Base-by-base conservation (phyloP, 1,140 invertebrate genomes). In the Drosophila simulans region DNA sequence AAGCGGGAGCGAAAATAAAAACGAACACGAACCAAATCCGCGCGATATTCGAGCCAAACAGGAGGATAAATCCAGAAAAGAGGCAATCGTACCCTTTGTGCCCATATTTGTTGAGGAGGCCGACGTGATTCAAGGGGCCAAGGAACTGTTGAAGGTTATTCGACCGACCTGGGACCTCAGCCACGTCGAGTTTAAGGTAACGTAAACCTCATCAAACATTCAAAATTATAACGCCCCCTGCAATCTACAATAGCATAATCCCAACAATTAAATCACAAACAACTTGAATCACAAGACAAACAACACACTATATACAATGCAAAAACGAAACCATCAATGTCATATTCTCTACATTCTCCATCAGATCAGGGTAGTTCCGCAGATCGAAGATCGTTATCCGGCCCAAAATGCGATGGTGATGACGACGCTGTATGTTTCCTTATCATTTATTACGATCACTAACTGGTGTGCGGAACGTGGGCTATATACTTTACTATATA, bases 121-220 rank as follows among this genome's bases (percentile, higher is more conserved):
- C 86, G 86, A 94, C 77, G 92, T 94, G 66, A 92, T 93, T 37
- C 84, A 92, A 68, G 94, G 93, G 76, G 94, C 93, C 53, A 93
- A 91, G 72, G 88, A 93, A 76, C 80, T 94, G 79, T 91, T 94
- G 71, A 93, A 93, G 77, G 92, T 81, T 40, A 93, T 94, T 59
- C 93, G 94, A 72, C 93, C 93, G 48, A 76, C 86, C n/a, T 94
- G 94, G 94, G 88, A 93, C 39, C 71, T 92, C 43, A 91, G 92
- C 78, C 88, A 93, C 70, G 77, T 94, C 54, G 79, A 93, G 68
- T 93, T 93, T 73, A 94, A 94, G 93, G 94, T 94, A 91, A 82
- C 42, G 60, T 86, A 81, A 57, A 57, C 12, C 8, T 20, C 64
- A 46, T 43, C 31, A 40, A 22, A 37, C 43, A 20, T 17, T n/a